Conservation (phyloP, 2,113 vertebrate genomes). For the Chlorodrepanis virens region DNA sequence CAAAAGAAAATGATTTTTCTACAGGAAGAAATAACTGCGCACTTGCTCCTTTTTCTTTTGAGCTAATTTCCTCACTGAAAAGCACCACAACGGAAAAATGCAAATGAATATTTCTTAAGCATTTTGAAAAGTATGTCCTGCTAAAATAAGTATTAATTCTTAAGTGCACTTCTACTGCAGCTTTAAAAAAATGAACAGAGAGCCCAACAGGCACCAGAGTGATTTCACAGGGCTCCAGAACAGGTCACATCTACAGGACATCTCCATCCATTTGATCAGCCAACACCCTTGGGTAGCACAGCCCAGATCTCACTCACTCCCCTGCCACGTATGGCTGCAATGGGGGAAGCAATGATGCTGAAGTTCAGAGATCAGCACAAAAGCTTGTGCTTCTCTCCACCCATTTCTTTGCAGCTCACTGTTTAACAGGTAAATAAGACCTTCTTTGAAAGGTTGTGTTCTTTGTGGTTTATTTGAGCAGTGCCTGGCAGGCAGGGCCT, state of each 20-base stretch:
- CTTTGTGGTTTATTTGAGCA: neutral
- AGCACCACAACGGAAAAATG: neutral
- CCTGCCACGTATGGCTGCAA: accelerated
- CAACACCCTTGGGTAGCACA: neutral
- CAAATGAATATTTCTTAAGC: neutral
- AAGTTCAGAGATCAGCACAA: neutral
- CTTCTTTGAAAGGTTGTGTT: neutral
- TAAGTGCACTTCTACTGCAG: neutral
- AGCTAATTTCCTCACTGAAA: neutral
- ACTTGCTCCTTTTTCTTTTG: neutral
- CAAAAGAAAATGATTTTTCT: neutral
- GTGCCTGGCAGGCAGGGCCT: neutral
- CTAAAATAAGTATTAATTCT: neutral
- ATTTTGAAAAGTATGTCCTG: neutral
- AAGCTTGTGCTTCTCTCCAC: neutral
- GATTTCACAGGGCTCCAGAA: neutral
- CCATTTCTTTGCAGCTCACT: neutral
- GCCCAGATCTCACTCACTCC: accelerated
- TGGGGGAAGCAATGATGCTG: neutral
- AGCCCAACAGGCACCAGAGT: neutral
- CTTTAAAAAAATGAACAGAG: neutral
- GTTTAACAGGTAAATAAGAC: neutral
- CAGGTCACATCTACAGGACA: neutral
- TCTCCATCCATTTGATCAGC: accelerated
- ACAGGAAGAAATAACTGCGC: neutral